Base-by-base conservation (phyloP, 2,113 vertebrate species). In the Colossoma macropomum region DNA sequence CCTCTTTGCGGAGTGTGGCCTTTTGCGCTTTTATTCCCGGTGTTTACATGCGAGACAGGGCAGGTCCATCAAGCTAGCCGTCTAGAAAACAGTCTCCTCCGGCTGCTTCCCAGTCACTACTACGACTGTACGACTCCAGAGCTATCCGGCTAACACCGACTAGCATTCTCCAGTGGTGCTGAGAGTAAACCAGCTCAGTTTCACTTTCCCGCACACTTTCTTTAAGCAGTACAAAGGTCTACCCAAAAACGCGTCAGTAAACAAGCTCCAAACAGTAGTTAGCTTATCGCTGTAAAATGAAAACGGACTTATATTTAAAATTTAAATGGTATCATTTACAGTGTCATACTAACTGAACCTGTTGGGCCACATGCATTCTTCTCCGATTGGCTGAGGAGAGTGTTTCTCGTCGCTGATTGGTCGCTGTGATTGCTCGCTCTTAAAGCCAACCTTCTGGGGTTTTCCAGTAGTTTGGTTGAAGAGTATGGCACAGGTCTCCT, bases 401-500 rank as follows among this genome's bases (percentile, higher is more conserved):
- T 59, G 1, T 19, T 48, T 38, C 56, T 25, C 2, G 17, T 69
- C 66, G 23, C 41, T 80, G 80, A 93, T 92, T 94, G 92, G 92
- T 34, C 89, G 10, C 4, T 52, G 5, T 0, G 8, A 15, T 27
- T 80, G 85, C 85, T 70, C 52, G 32, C 84, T 56, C 34, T 13
- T 32, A 66, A 74, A 83, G 75, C 88, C 88, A 84, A 12, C 88
- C 81, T 71, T 15, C 50, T 85, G 91, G 94, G 93, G 90, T 84
- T 94, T 95, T 93, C 92, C 92, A 90, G 71, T 81, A 75, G 93
- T 90, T 94, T 52, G 93, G 92, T 90, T 92, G 93, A 83, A 71
- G 74, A 7, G 88, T 23, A 41, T 52, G 50, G 50, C 9, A 52
- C 59, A 27, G 23, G 1, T 27, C 10, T 62, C 23, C n/a, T 62